Conservation (phyloP, 2,797 vertebrate species). For the Gambelia wislizenii region DNA sequence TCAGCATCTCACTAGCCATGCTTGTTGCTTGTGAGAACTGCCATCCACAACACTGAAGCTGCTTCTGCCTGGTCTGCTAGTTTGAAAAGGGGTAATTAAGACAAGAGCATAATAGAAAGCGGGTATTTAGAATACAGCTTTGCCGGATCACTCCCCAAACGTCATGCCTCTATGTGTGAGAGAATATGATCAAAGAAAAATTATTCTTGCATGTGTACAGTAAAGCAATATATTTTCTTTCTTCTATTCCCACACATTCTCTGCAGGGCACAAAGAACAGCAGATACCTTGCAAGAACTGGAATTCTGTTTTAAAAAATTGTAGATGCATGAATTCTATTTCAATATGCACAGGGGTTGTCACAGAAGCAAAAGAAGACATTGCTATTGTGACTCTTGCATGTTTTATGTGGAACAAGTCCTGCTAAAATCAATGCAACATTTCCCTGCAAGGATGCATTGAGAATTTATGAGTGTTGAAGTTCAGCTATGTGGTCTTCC, state of each 20-base stretch:
- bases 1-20: neutral
- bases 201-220: fast-evolving
- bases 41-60: neutral
- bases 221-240: neutral
- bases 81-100: neutral
- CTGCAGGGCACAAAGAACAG: neutral
- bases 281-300: neutral
- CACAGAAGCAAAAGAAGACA: neutral
- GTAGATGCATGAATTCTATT: neutral
- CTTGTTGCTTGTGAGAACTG: neutral
- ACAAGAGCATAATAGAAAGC: neutral
- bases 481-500: no score
- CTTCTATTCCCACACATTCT: slow-evolving; percentile 8
- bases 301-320: neutral
- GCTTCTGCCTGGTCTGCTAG: neutral
- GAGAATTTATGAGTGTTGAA: neutral
- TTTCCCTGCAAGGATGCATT: neutral
- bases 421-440: neutral
- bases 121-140: neutral
- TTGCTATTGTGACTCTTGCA: neutral
- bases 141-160: neutral
- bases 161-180: neutral
- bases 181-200: slow-evolving; percentile 12
- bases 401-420: neutral
- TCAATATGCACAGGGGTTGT: neutral